phyloP scores from a whole-genome alignment of 92 coral and sea anemone genomes.

The Heliopora coerulea region DNA sequence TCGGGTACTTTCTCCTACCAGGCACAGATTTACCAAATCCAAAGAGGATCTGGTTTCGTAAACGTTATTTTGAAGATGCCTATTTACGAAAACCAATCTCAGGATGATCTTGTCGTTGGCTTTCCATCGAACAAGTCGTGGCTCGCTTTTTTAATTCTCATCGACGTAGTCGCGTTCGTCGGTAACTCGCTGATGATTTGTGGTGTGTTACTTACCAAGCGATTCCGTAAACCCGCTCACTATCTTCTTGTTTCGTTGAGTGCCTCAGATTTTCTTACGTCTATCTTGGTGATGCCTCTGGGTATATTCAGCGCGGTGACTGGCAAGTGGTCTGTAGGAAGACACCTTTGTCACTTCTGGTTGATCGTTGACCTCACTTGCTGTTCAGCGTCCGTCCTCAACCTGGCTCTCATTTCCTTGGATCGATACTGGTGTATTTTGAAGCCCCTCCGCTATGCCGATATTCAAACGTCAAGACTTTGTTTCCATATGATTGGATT shows the following conservation, averaged over 20 bases:
- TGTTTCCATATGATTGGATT: neutral
- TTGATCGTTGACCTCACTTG: slow-evolving; percentile 13
- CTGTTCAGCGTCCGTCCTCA: slow-evolving; percentile 25
- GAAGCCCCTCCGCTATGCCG: slow-evolving; percentile 16
- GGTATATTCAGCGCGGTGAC: slow-evolving; percentile 9
- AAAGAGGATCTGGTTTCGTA: no score
- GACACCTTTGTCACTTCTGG: slow-evolving; percentile 11
- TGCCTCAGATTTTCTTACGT: slow-evolving; percentile 4
- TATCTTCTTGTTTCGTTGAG: slow-evolving; percentile 8
- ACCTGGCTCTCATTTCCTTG: slow-evolving; percentile 12
- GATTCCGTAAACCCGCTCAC: slow-evolving; percentile 11
- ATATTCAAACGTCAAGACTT: slow-evolving; percentile 6
- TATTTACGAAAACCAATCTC: neutral
- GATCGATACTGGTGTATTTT: slow-evolving; percentile 18
- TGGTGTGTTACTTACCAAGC: slow-evolving; percentile 1
- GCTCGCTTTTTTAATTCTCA: slow-evolving; percentile 11
- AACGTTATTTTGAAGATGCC: no score
- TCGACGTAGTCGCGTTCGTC: slow-evolving; percentile 11
- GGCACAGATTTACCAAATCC: no score
- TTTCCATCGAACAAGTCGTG: slow-evolving; percentile 20
- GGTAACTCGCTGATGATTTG: neutral
- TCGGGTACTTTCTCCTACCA: no score
- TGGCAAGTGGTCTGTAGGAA: slow-evolving; percentile 3
- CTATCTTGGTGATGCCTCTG: slow-evolving; percentile 15
- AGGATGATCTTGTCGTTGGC: slow-evolving; percentile 3